Evolutionary conservation across 2,797 vertebrate species (phyloP), one percentile per base, ranked within the genome.

Genomic region (Buphagus erythrorhynchus): DNA sequence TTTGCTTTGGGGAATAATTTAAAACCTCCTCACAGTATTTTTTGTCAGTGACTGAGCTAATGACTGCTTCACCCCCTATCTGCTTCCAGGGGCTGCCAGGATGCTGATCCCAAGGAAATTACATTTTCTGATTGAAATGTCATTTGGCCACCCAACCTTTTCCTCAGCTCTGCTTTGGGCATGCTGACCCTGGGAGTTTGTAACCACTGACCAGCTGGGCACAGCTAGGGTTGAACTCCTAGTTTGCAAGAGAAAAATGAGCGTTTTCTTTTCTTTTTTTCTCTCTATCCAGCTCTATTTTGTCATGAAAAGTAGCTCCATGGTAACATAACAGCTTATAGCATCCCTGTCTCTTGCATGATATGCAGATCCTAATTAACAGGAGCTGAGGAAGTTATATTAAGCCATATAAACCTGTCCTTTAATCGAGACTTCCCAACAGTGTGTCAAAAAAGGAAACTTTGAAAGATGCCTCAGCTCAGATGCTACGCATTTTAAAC

Each of bases 301-400:
- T 90, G 38, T 62, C 75, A 48, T 66, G 73, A 91, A 35, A 58
- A 90, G 78, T 29, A 84, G 68, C 93, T 97, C 92, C 92, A 88
- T 92, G 89, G 89, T 77, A 88, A 91, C 78, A 8, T 82, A 80
- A n/a, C 13, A 0, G 22, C 65, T 81, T 80, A 40, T 11, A 35
- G 11, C 72, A 52, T 77, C 86, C 4, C 5, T 80, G 12, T 66
- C 28, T 77, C 58, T 51, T 55, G 58, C 36, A 13, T 55, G 54
- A 61, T 75, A 73, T 15, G 35, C 62, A 86, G 86, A 78, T 93
- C 54, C 29, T 80, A 91, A 72, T 91, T 91, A 94, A 25, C 55
- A 45, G 62, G 22, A 59, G 54, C 54, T 63, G 45, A 66, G 43
- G 59, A 71, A 77, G 73, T 95, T 74, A 49, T 65, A 49, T 67